Conservation (phyloP, 2,888 invertebrate species). For the Mamestra brassicae region DNA sequence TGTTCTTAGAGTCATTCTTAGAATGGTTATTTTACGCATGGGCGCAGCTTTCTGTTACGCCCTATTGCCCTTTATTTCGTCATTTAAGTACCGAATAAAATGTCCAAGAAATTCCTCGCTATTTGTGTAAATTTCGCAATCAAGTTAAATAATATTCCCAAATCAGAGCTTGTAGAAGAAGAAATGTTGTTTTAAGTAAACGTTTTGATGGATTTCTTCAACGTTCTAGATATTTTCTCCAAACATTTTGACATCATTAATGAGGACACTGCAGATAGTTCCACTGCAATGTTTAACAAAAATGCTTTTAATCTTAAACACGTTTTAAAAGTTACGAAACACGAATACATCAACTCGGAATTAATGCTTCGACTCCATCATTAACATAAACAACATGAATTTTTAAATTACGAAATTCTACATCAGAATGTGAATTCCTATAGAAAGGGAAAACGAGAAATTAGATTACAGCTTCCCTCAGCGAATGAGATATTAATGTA, state of each 20-base stretch:
- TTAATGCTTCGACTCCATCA: slow-evolving; percentile 42
- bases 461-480: slow-evolving; percentile 75
- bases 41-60: slow-evolving; percentile 78
- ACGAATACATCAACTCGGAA: slow-evolving; percentile 36
- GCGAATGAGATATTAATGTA: slow-evolving; percentile 76
- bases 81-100: slow-evolving; percentile 69
- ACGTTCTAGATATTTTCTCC: background rate
- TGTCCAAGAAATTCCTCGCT: slow-evolving; percentile 41
- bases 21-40: slow-evolving; percentile 82
- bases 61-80: slow-evolving; percentile 81
- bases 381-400: slow-evolving; percentile 49
- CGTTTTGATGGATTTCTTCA: slow-evolving; percentile 6
- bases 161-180: background rate
- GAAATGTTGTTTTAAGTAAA: background rate
- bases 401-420: slow-evolving; percentile 46
- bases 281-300: slow-evolving; percentile 36
- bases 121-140: slow-evolving; percentile 36
- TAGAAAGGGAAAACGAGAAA: slow-evolving; percentile 64
- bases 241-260: slow-evolving; percentile 37
- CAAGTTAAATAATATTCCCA: slow-evolving; percentile 2
- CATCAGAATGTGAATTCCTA: slow-evolving; percentile 47
- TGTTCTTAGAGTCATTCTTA: slow-evolving; percentile 67
- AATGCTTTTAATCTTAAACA: slow-evolving; percentile 43
- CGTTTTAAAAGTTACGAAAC: slow-evolving; percentile 42
- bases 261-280: slow-evolving; percentile 29